phyloP scores from a whole-genome alignment of 64 coral and sea anemone genomes.

The Actinia tenebrosa region DNA sequence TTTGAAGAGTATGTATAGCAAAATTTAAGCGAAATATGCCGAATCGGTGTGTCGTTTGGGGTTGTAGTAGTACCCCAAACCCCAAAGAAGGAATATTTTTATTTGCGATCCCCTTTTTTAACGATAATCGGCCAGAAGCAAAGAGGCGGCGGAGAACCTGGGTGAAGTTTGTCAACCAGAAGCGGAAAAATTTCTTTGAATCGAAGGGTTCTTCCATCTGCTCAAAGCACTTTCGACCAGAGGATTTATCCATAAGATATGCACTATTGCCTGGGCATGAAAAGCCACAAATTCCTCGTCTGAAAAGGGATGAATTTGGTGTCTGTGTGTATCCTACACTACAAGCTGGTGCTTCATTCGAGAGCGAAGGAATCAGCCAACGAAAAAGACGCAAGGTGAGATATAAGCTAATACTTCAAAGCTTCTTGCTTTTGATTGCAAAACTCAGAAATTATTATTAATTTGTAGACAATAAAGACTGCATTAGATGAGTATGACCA shows the following conservation, averaged over 20 bases:
- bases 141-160: constrained; percentile 22
- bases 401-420: not conserved
- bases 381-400: constrained; percentile 30
- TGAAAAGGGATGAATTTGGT: constrained; percentile 27
- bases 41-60: constrained; percentile 26
- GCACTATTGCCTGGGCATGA: not conserved
- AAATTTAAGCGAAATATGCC: not conserved
- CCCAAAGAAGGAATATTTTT: not conserved
- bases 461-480: constrained; percentile 2
- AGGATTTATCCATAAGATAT: constrained; percentile 16
- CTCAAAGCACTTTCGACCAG: constrained; percentile 27
- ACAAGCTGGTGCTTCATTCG: not conserved
- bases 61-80: constrained; percentile 6
- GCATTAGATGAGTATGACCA: not conserved
- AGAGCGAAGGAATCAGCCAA: not conserved
- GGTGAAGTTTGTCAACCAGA: constrained; percentile 19
- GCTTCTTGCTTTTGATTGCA: not conserved
- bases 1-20: not conserved
- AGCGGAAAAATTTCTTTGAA: not conserved
- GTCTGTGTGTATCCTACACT: constrained; percentile 29
- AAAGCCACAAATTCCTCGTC: constrained; percentile 12
- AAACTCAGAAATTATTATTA: not conserved
- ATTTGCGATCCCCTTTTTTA: constrained; percentile 20
- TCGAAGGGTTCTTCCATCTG: constrained; percentile 11
- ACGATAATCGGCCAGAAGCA: constrained; percentile 22